phyloP scores from a whole-genome alignment of 23 tunicate genomes.

The Styela plicata region DNA sequence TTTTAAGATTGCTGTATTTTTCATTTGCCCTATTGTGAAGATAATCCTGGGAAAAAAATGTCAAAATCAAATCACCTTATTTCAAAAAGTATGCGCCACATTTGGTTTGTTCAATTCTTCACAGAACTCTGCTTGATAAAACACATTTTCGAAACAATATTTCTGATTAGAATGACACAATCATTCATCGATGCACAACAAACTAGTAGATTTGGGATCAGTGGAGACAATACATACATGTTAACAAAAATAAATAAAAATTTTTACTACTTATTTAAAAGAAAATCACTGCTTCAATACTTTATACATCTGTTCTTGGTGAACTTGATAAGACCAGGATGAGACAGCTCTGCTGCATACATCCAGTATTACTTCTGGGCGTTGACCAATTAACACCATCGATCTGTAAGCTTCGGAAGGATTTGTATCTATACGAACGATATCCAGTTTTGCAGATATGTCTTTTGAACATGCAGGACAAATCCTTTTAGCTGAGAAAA shows the following conservation, averaged over 20 bases:
- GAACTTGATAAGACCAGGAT: constrained; percentile 70
- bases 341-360: constrained; percentile 61
- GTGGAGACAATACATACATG: background rate
- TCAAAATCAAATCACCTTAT: too few relatives aligned
- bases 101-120: too few relatives aligned
- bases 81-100: too few relatives aligned
- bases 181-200: too few relatives aligned
- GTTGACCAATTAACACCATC: constrained; percentile 77
- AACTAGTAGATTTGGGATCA: background rate
- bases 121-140: too few relatives aligned
- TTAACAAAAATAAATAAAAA: background rate
- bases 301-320: constrained; percentile 54
- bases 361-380: constrained; percentile 73
- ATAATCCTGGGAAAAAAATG: constrained; percentile 30
- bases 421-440: constrained; percentile 62
- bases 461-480: constrained; percentile 60
- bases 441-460: constrained; percentile 49
- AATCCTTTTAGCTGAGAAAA: constrained; percentile 6
- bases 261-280: background rate
- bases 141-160: too few relatives aligned
- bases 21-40: constrained; percentile 31
- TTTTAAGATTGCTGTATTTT: constrained; percentile 52
- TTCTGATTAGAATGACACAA: too few relatives aligned
- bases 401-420: constrained; percentile 72
- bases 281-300: too few relatives aligned